phyloP scores from a whole-genome alignment of 2,113 vertebrate species.

The Dasyurus viverrinus region DNA sequence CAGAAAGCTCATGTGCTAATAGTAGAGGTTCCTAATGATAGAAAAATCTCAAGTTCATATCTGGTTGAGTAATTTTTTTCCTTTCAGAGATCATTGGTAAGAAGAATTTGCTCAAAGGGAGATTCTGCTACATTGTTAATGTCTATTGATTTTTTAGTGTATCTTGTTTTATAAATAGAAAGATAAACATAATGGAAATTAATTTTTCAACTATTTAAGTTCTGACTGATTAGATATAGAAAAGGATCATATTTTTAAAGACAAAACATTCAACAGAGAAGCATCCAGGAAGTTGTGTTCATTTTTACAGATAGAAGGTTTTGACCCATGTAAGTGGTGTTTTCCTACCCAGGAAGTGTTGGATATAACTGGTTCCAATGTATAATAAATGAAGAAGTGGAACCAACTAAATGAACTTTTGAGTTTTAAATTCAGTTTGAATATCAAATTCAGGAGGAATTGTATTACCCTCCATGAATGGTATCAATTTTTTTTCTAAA shows the following conservation, averaged over 20 bases:
- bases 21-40: neutral
- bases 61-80: neutral
- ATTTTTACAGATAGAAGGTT: neutral
- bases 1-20: neutral
- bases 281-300: accelerated
- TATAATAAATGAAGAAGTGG: accelerated
- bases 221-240: constrained; percentile 1
- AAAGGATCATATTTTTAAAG: constrained; percentile 13
- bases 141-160: neutral
- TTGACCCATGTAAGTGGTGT: accelerated
- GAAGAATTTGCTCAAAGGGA: neutral
- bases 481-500: neutral
- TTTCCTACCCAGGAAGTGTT: accelerated
- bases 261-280: neutral
- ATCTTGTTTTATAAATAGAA: neutral
- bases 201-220: neutral
- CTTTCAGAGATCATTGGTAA: neutral
- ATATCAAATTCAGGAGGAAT: neutral
- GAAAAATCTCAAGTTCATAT: neutral
- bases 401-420: neutral
- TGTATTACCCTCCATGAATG: neutral
- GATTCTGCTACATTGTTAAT: neutral
- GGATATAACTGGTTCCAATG: neutral
- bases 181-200: neutral
- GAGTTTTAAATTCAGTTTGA: neutral